phyloP scores from a whole-genome alignment of 2,113 vertebrate species.

The Elephantulus edwardii region DNA sequence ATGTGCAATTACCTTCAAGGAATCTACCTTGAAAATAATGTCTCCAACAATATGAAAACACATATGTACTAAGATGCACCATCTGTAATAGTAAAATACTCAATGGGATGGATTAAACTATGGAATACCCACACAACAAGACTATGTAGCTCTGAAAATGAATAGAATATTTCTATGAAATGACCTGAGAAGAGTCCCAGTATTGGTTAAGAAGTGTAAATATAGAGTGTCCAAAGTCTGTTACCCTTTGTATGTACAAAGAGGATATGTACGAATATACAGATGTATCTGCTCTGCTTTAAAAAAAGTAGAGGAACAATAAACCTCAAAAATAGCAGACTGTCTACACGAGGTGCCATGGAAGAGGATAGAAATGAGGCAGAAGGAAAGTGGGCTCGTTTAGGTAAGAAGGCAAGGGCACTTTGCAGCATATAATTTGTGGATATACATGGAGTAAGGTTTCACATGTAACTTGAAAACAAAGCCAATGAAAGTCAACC shows the following conservation, averaged over 20 bases:
- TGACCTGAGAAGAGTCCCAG: neutral
- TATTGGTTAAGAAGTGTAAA: neutral
- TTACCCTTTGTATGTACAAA: neutral
- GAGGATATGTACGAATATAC: neutral
- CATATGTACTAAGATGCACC: neutral
- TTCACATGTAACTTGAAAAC: neutral
- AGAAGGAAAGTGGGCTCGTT: too few species aligned
- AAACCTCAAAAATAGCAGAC: neutral
- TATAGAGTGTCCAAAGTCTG: neutral
- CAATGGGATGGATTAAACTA: neutral
- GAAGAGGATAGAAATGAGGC: neutral
- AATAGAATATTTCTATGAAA: neutral
- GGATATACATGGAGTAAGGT: neutral
- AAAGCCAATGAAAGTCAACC: neutral
- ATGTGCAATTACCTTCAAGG: neutral
- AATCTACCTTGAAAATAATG: neutral
- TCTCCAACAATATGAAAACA: neutral
- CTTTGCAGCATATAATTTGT: neutral
- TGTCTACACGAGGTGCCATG: neutral
- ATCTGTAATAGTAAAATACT: neutral
- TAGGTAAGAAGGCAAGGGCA: neutral
- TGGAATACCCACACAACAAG: neutral
- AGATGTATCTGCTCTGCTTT: neutral
- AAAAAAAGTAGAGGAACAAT: neutral
- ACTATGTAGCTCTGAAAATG: neutral